Conservation (phyloP, 2,113 vertebrate genomes). For the Hemicordylus capensis region DNA sequence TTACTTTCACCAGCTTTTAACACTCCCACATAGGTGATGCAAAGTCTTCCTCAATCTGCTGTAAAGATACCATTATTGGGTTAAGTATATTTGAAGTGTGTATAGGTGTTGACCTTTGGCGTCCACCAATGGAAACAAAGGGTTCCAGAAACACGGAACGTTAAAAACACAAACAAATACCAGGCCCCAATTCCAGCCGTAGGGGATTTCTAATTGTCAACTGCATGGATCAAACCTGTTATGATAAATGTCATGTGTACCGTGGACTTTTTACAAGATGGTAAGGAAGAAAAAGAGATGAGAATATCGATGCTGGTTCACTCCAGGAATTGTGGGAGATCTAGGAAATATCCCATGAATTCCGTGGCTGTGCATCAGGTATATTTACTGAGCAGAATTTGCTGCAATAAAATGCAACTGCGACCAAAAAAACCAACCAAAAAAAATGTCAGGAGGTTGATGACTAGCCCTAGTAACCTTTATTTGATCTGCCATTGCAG, state of each 20-base stretch:
- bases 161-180: constrained; percentile 66
- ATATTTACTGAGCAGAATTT: background rate
- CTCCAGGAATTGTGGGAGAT: background rate
- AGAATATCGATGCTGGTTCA: background rate
- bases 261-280: constrained; percentile 45
- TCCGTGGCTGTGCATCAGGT: background rate
- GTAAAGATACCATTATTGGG: background rate
- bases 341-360: background rate
- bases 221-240: constrained; percentile 68
- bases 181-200: constrained; percentile 53
- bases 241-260: constrained; percentile 79
- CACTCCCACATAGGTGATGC: background rate
- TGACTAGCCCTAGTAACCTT: background rate
- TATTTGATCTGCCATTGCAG: too few relatives aligned
- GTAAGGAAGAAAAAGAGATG: constrained; percentile 19
- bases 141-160: constrained; percentile 64
- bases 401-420: background rate
- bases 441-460: background rate
- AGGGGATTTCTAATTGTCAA: constrained; percentile 75
- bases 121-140: constrained; percentile 57
- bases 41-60: constrained; percentile 14
- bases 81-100: background rate
- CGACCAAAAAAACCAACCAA: background rate
- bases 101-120: constrained; percentile 17
- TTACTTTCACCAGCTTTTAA: constrained; percentile 2